Percentiles rank a stretch among this genome's conserved stretches.
phyloP scores from a whole-genome alignment of 2,797 vertebrate species.

The Micromesistius poutassou region DNA sequence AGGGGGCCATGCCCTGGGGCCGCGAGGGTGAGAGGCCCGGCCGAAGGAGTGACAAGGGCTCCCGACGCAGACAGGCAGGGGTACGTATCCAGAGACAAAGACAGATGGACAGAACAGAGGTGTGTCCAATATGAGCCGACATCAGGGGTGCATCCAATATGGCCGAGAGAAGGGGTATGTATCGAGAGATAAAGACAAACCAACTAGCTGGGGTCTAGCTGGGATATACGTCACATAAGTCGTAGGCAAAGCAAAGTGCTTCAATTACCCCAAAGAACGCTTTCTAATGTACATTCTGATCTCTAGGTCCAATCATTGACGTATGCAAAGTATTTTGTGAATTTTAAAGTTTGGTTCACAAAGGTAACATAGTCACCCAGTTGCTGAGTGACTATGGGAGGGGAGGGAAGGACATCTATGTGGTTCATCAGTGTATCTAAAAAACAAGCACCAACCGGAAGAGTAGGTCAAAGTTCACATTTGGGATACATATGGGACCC shows the following conservation, averaged over 20 bases:
- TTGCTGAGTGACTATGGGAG: too few species aligned
- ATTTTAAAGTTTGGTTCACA: not conserved
- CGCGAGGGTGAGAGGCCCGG: constrained; percentile 63
- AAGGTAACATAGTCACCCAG: not conserved
- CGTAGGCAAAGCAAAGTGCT: not conserved
- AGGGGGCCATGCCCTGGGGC: constrained; percentile 64
- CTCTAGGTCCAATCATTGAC: too few species aligned
- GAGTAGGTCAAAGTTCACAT: not conserved
- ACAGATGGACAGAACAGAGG: not conserved
- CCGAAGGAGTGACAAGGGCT: constrained; percentile 69
- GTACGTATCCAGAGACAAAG: constrained; percentile 38
- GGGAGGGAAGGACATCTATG: not conserved
- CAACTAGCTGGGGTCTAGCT: too few species aligned
- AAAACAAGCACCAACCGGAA: not conserved
- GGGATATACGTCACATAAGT: too few species aligned
- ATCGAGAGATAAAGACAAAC: too few species aligned
- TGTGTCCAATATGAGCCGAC: too few species aligned
- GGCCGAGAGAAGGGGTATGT: too few species aligned
- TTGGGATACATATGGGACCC: not conserved
- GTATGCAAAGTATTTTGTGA: too few species aligned
- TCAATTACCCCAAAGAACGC: not conserved
- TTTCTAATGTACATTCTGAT: too few species aligned
- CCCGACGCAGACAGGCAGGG: constrained; percentile 66
- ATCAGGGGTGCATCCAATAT: too few species aligned
- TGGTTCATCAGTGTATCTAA: not conserved